These are phyloP conservation scores for Dipodomys spectabilis DNA, from an alignment of 2,113 vertebrate genomes.

Conservation along the genomic window DNA sequence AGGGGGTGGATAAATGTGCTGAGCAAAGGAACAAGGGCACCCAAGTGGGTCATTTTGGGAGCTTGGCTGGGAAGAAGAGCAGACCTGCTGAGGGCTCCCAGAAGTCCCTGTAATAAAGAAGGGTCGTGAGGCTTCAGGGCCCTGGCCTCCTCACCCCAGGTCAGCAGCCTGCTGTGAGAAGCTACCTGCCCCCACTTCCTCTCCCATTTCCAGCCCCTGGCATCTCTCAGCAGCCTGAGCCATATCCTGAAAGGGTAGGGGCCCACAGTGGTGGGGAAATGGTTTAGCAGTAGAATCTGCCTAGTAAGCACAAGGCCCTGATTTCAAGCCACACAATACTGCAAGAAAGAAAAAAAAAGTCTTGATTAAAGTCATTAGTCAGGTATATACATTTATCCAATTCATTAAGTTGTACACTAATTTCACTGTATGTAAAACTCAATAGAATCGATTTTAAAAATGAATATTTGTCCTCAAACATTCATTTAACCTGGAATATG, in stretches of 20 bases:
- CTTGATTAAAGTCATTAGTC: neutral
- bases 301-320: too few species aligned
- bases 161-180: neutral
- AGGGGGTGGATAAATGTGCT: neutral
- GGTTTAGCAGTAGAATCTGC: too few species aligned
- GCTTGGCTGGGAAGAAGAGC: neutral
- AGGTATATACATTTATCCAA: neutral
- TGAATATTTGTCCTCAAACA: neutral
- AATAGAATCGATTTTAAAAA: neutral
- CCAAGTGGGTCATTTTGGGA: rapidly evolving
- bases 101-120: neutral
- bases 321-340: neutral
- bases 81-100: too few species aligned
- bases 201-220: neutral
- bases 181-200: neutral
- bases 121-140: neutral
- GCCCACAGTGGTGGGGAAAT: neutral
- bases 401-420: neutral
- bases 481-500: neutral
- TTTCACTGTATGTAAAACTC: neutral
- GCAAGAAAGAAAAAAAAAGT: neutral
- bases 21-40: neutral
- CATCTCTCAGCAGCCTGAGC: neutral
- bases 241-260: neutral
- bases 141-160: neutral